Conservation (phyloP, 2,888 invertebrate genomes). For the Philereme vetulata region DNA sequence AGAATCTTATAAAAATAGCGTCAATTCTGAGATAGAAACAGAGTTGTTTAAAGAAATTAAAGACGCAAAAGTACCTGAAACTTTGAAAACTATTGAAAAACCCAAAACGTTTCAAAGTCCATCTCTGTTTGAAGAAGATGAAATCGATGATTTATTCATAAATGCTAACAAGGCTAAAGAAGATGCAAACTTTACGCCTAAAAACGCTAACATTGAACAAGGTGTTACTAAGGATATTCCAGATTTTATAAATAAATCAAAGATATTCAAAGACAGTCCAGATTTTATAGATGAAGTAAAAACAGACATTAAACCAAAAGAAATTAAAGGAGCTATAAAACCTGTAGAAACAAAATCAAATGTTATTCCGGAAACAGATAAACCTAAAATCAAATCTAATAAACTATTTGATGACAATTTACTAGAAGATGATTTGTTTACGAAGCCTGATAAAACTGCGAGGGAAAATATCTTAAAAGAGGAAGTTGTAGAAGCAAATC, state of each 20-base stretch:
- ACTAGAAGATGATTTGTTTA: constrained; percentile 19
- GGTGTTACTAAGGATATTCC: constrained; percentile 9
- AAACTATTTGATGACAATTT: constrained; percentile 10
- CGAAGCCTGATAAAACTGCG: constrained; percentile 1
- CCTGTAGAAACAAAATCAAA: constrained; percentile 3
- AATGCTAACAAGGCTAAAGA: constrained; percentile 32
- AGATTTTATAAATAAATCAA: constrained; percentile 3
- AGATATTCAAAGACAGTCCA: constrained; percentile 3
- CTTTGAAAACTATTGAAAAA: constrained; percentile 25
- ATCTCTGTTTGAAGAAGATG: constrained; percentile 62
- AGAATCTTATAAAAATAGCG: constrained; percentile 11
- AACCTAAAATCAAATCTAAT: constrained; percentile 8
- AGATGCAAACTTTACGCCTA: background rate
- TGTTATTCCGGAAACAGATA: constrained; percentile 3
- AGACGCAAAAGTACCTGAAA: constrained; percentile 7
- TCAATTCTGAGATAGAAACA: constrained; percentile 5
- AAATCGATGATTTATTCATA: constrained; percentile 49
- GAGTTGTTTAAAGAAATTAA: constrained; percentile 12
- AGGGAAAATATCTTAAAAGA: constrained; percentile 6
- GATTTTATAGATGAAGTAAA: background rate
- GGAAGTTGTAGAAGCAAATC: constrained; percentile 28
- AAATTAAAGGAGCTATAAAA: background rate
- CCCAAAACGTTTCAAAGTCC: constrained; percentile 41
- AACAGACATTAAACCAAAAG: background rate
- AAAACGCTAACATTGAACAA: constrained; percentile 4